Base-by-base conservation (phyloP, 2,113 vertebrate genomes). In the Pithys albifrons region DNA sequence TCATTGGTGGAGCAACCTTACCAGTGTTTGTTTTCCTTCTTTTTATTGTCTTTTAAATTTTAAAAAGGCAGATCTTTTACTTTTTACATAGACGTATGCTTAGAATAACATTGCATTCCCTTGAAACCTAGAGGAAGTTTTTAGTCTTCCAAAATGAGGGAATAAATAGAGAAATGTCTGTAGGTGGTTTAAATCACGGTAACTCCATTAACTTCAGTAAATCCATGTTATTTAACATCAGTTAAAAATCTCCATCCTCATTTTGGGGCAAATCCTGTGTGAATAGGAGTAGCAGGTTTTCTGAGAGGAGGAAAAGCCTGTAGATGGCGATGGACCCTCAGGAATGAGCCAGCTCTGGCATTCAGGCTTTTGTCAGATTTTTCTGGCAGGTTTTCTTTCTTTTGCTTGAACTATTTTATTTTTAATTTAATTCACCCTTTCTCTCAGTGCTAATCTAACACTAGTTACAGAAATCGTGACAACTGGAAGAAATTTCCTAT, bases 301-400 rank as follows among this genome's bases (percentile, higher is more conserved):
- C 69, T 15, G 17, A 33, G 41, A 35, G 72, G 29, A 85, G 61
- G 39, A 85, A 35, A 70, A 85, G 92, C 98, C 98, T 98, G 97
- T 95, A 98, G 98, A 93, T 98, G 98, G 98, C 98, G 96, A 93
- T 95, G 97, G 94, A 96, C 91, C 92, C 97, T 94, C 97, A 98
- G 55, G 90, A 97, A 98, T 98, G 96, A 92, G 67, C 31, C 54
- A 46, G 81, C 57, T 74, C 66, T 70, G 43, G 27, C 31, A 55
- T 51, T 81, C 65, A 39, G 77, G 55, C 93, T 96, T 96, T 91
- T 96, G 74, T 97, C 93, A 89, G 87, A 71, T 95, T 93, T 78
- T 97, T 95, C 95, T 96, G 93, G 78, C 89, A 92, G 82, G 76
- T 97, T 97, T 94, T 91, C 85, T 83, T 91, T 76, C 67, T 93